Conservation (phyloP, 1,140 invertebrate genomes). For the Helicoverpa zea region DNA sequence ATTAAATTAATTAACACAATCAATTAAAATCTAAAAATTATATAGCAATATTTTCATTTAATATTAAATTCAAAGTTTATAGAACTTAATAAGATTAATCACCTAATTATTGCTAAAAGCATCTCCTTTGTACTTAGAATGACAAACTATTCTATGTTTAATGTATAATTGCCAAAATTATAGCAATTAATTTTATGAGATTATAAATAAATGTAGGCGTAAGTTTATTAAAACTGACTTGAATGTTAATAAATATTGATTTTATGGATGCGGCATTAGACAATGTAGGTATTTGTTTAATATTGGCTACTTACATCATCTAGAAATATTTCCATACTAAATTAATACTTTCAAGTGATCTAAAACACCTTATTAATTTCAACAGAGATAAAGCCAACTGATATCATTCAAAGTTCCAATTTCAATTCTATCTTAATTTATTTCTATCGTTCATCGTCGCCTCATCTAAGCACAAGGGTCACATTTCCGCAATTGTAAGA, state of each 20-base stretch:
- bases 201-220: too few relatives aligned
- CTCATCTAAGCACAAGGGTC: background rate
- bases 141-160: conserved; percentile 15
- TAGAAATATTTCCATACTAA: too few relatives aligned
- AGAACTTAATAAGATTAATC: conserved; percentile 21
- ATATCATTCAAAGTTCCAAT: background rate
- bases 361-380: too few relatives aligned
- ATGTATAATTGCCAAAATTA: conserved; percentile 12
- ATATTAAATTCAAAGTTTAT: background rate
- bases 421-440: background rate
- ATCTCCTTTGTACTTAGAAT: background rate
- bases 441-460: background rate
- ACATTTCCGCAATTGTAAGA: conserved; percentile 23
- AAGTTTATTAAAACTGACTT: too few relatives aligned
- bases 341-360: too few relatives aligned
- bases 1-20: background rate
- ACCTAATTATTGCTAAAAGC: conserved; percentile 24
- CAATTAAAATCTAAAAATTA: background rate
- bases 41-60: background rate
- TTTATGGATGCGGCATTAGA: background rate
- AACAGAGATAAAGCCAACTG: too few relatives aligned
- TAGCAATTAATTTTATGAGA: conserved; percentile 8
- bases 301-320: too few relatives aligned
- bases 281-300: too few relatives aligned
- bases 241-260: too few relatives aligned